phyloP scores from a whole-genome alignment of 2,888 invertebrate species.

The Melanophora roralis region DNA sequence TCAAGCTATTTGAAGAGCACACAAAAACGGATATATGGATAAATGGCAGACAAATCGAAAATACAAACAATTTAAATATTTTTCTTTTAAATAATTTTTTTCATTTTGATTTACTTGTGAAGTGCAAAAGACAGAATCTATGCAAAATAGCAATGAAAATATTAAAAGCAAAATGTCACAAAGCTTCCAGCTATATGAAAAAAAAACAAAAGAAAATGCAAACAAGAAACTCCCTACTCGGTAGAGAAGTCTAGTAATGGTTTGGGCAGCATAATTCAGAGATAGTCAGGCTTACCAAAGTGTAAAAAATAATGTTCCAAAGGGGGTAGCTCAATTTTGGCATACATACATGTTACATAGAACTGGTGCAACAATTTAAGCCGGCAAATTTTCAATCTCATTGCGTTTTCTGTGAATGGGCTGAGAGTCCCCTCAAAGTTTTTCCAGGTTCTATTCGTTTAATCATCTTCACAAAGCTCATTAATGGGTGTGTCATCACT shows the following conservation, averaged over 20 bases:
- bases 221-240: slow-evolving; percentile 15
- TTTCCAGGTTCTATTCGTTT: too few relatives aligned
- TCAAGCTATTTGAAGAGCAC: slow-evolving; percentile 2
- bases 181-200: slow-evolving; percentile 60
- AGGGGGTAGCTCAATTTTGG: too few relatives aligned
- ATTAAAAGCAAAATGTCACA: slow-evolving; percentile 58
- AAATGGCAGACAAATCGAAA: slow-evolving; percentile 63
- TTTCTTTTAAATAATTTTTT: slow-evolving; percentile 49
- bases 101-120: not conserved
- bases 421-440: too few relatives aligned
- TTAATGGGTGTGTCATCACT: too few relatives aligned
- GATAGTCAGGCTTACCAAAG: slow-evolving; percentile 56
- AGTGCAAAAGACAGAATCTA: not conserved
- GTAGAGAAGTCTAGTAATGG: not conserved
- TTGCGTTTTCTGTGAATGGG: too few relatives aligned
- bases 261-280: not conserved
- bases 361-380: too few relatives aligned
- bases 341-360: too few relatives aligned
- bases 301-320: too few relatives aligned
- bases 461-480: too few relatives aligned
- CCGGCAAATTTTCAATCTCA: too few relatives aligned
- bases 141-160: slow-evolving; percentile 29
- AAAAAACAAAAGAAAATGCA: not conserved
- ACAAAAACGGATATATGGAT: slow-evolving; percentile 57
- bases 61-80: slow-evolving; percentile 62